Conservation (phyloP, 2,888 invertebrate species). For the Morinoia aosen region DNA sequence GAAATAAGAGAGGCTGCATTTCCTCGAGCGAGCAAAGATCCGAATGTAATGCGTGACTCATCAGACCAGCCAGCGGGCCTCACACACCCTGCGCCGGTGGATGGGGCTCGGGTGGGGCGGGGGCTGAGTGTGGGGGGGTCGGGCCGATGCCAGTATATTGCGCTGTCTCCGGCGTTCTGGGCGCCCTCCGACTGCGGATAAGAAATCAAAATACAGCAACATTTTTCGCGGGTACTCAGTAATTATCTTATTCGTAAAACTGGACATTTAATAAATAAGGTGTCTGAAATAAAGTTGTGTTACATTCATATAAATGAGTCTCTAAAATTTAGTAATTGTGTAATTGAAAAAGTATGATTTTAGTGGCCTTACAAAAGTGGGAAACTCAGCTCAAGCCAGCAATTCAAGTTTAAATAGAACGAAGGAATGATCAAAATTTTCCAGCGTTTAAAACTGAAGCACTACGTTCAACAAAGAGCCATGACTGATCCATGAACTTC, state of each 20-base stretch:
- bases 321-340: no score
- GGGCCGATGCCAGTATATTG: constrained; percentile 16
- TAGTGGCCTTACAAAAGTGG: not conserved
- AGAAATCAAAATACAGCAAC: not conserved
- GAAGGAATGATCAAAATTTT: not conserved
- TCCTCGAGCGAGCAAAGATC: not conserved
- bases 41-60: not conserved
- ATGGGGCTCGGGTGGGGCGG: not conserved
- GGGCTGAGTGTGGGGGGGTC: constrained; percentile 43
- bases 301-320: no score
- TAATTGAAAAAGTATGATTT: not conserved
- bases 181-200: constrained; percentile 19
- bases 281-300: not conserved
- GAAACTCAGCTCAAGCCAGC: not conserved
- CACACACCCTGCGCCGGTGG: not conserved
- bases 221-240: not conserved
- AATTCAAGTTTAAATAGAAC: not conserved
- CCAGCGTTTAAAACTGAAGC: not conserved
- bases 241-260: not conserved
- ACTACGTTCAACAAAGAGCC: not conserved
- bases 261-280: not conserved
- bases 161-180: constrained; percentile 52
- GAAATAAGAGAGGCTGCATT: not conserved
- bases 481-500: not conserved
- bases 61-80: not conserved